phyloP scores from a whole-genome alignment of 2,797 vertebrate genomes.

The Botia almorhae region DNA sequence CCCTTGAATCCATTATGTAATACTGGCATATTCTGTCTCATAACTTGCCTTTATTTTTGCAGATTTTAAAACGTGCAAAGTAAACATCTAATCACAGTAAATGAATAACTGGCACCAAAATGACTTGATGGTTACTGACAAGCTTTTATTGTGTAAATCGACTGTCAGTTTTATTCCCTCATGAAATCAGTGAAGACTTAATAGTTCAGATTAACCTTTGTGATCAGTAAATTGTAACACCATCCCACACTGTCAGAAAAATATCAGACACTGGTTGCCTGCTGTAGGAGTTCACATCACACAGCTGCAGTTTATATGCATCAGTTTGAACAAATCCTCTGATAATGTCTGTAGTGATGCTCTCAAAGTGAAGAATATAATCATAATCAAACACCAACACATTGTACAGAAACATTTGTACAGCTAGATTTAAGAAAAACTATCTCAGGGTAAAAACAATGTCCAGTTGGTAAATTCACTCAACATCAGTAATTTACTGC shows the following conservation, averaged over 20 bases:
- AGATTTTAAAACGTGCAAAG: conserved; percentile 55
- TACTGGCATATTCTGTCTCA: conserved; percentile 33
- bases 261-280: neutral
- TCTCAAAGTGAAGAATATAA: neutral
- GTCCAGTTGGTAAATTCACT: neutral
- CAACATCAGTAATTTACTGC: neutral
- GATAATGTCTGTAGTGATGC: neutral
- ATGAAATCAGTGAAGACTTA: neutral
- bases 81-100: conserved; percentile 58
- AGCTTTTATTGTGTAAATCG: conserved; percentile 24
- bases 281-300: neutral
- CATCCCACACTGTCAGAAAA: neutral
- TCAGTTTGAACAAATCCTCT: neutral
- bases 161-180: neutral
- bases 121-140: conserved; percentile 27
- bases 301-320: conserved; percentile 1
- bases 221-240: conserved; percentile 2
- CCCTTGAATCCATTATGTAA: conserved; percentile 48
- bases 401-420: neutral
- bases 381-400: neutral
- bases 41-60: conserved; percentile 54
- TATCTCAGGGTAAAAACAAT: neutral
- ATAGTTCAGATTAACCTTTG: neutral
- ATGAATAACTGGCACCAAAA: conserved; percentile 58
- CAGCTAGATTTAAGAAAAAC: neutral